Evolutionary conservation across 2,888 invertebrate species (phyloP).

Genomic region (Chaitophorus viminalis): DNA sequence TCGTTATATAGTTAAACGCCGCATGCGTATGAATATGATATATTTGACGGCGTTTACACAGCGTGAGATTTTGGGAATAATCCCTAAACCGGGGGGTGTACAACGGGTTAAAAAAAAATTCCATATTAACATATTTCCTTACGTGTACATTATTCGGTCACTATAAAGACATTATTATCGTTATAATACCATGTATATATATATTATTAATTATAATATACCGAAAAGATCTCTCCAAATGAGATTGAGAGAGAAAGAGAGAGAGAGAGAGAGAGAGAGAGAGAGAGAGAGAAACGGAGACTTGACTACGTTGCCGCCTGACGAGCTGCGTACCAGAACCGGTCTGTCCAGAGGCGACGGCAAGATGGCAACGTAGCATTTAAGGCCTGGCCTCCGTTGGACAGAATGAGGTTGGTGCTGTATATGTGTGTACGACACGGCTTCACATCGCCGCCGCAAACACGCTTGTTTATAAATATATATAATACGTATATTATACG

Average conservation of each 20-base stretch:
- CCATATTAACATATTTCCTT: conserved; percentile 1
- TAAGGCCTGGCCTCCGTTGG: conserved; percentile 54
- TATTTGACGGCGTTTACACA: conserved; percentile 36
- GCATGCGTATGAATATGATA: neutral
- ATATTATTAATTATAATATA: conserved; percentile 21
- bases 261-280: too few relatives aligned
- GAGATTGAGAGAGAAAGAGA: neutral
- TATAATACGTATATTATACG: neutral
- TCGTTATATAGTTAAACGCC: conserved; percentile 8
- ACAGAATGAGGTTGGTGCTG: conserved; percentile 61
- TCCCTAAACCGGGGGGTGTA: neutral
- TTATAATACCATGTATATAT: neutral
- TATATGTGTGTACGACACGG: neutral
- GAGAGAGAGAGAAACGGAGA: neutral
- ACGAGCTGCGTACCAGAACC: conserved; percentile 29
- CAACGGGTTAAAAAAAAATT: conserved; percentile 19
- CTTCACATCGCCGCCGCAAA: conserved; percentile 40
- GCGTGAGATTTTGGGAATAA: conserved; percentile 50
- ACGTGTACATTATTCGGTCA: neutral
- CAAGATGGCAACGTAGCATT: conserved; percentile 54
- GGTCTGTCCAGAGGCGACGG: conserved; percentile 54
- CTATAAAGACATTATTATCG: conserved; percentile 48
- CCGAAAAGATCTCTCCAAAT: neutral
- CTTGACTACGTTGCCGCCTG: conserved; percentile 53
- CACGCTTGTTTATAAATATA: neutral